Evolutionary conservation across 2,888 invertebrate genomes (phyloP).

Genomic region (Scrobipalpa costella): DNA sequence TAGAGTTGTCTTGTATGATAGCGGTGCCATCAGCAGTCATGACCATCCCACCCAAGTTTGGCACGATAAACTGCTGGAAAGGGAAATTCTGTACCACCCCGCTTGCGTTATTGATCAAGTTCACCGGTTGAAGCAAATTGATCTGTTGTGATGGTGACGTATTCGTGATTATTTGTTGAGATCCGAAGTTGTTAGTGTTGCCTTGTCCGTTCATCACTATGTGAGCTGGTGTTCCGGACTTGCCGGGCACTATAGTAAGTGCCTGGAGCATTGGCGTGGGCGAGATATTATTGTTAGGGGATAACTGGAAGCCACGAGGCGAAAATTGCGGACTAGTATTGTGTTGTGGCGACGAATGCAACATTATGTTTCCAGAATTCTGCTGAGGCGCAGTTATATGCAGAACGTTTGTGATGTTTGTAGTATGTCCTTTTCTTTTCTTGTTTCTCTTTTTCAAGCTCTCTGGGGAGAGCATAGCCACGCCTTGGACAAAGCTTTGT

Average conservation of each 20-base stretch:
- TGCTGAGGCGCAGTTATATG: conserved; percentile 86
- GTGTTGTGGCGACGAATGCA: conserved; percentile 74
- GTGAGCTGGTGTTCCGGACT: conserved; percentile 86
- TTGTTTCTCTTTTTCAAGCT: conserved; percentile 84
- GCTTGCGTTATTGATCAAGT: conserved; percentile 86
- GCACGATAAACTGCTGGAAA: conserved; percentile 91
- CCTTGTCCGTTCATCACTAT: conserved; percentile 89
- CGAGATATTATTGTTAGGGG: conserved; percentile 84
- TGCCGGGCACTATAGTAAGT: conserved; percentile 88
- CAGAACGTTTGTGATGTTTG: conserved; percentile 86
- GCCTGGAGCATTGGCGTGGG: conserved; percentile 88
- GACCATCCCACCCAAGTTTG: conserved; percentile 90
- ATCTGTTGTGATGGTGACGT: conserved; percentile 83
- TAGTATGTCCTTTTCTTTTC: conserved; percentile 86
- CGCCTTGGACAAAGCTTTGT: conserved; percentile 64
- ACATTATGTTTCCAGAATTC: conserved; percentile 83
- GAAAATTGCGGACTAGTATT: conserved; percentile 81
- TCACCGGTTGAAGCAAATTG: conserved; percentile 90
- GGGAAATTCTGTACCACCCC: conserved; percentile 88
- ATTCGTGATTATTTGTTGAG: conserved; percentile 85
- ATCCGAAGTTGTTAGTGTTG: conserved; percentile 81
- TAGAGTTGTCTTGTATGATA: conserved; percentile 86
- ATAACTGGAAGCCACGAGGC: conserved; percentile 88
- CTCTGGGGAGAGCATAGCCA: conserved; percentile 85
- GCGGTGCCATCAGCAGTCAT: conserved; percentile 91